These are phyloP conservation scores for Mormyrus iriodes DNA, from an alignment of 2,113 vertebrate species.

Conservation along the genomic window DNA sequence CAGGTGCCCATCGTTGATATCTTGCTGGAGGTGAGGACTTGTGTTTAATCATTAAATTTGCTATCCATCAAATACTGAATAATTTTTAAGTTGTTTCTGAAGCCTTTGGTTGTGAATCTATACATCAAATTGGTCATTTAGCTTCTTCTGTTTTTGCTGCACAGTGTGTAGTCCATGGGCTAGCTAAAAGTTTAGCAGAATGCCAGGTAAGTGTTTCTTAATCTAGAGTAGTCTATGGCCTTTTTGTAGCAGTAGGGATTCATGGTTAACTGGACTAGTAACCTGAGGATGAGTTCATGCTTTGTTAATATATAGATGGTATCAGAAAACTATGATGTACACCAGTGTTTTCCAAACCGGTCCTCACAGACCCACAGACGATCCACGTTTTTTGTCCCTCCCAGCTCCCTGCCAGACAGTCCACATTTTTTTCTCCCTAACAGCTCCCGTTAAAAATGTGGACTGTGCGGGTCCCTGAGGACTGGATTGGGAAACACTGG, in stretches of 20 bases:
- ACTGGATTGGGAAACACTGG: not conserved
- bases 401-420: not conserved
- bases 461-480: not conserved
- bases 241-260: not conserved
- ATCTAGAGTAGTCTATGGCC: not conserved
- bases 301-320: not conserved
- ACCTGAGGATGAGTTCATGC: not conserved
- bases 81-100: not conserved
- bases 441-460: not conserved
- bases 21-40: slow-evolving; percentile 77
- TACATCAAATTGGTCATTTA: not conserved
- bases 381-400: not conserved
- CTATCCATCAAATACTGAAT: not conserved
- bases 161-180: not conserved
- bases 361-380: not conserved
- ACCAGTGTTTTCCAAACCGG: not conserved
- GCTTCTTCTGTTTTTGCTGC: not conserved
- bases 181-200: not conserved
- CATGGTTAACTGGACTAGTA: not conserved
- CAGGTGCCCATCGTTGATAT: slow-evolving; percentile 91
- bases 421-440: not conserved
- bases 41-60: not conserved
- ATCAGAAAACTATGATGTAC: not conserved
- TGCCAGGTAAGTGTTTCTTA: not conserved
- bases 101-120: not conserved